phyloP scores from a whole-genome alignment of 2,113 vertebrate genomes.

The Anolis sagrei region DNA sequence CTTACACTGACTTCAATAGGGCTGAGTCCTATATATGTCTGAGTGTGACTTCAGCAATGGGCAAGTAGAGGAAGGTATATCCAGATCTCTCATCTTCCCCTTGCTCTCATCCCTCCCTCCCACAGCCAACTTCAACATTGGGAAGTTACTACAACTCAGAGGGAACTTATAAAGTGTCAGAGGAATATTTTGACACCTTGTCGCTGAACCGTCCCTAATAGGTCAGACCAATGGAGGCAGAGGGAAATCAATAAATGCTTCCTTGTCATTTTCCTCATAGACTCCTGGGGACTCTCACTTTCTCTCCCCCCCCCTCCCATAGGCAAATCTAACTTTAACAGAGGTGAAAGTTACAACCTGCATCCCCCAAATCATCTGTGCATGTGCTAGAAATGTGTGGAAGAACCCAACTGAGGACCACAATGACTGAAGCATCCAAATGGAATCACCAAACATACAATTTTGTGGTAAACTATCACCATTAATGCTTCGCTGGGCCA shows the following conservation, averaged over 20 bases:
- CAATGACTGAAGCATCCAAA: neutral
- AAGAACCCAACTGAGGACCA: neutral
- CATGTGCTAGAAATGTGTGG: neutral
- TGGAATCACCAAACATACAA: too few relatives aligned
- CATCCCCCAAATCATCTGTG: too few relatives aligned
- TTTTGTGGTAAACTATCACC: too few relatives aligned
- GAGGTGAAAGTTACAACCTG: neutral
- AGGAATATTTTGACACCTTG: conserved; percentile 47
- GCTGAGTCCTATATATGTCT: too few relatives aligned
- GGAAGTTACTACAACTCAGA: neutral
- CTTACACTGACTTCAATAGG: too few relatives aligned
- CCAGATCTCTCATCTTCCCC: neutral
- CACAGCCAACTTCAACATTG: neutral
- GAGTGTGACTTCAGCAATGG: too few relatives aligned
- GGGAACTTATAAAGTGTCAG: conserved; percentile 41
- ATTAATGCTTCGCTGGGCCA: too few relatives aligned
- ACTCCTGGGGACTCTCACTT: neutral
- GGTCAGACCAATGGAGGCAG: conserved; percentile 59
- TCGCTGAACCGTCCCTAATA: conserved; percentile 68
- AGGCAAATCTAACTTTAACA: neutral
- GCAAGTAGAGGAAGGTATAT: too few relatives aligned
- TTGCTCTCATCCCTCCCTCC: neutral
- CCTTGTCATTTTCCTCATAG: neutral
- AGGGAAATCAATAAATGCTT: conserved; percentile 67
- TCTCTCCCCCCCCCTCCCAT: neutral